Conservation (phyloP, 2,888 invertebrate species). For the Ectemnius lituratus region DNA sequence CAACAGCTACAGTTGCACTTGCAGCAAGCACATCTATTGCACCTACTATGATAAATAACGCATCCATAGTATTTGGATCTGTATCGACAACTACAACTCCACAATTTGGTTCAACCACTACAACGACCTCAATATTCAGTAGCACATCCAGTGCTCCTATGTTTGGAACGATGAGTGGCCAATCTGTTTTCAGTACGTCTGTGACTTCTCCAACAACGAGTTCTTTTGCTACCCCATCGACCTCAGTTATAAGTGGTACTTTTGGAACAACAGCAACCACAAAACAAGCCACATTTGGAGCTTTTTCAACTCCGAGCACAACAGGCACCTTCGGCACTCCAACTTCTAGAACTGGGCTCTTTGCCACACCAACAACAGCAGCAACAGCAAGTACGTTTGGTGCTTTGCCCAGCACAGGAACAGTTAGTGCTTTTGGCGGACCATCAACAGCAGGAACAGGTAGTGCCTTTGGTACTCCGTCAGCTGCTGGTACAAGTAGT, state of each 20-base stretch:
- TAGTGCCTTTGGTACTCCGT: constrained; percentile 8
- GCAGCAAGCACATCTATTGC: constrained; percentile 5
- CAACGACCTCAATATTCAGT: constrained; percentile 47
- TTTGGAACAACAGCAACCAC: no score
- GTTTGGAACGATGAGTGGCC: constrained; percentile 32
- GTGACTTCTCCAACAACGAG: no score
- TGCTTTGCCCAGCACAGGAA: constrained; percentile 4
- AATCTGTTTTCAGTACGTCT: constrained; percentile 6
- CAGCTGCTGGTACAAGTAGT: background rate
- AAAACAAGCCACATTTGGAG: background rate
- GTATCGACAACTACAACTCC: constrained; percentile 16
- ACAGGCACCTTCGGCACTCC: constrained; percentile 41
- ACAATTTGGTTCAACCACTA: constrained; percentile 49
- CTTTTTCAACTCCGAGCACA: constrained; percentile 13
- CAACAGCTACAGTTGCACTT: background rate
- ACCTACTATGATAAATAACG: background rate
- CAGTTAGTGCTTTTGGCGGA: constrained; percentile 42
- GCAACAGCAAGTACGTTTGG: background rate
- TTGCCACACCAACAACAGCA: constrained; percentile 7
- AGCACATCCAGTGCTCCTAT: constrained; percentile 26
- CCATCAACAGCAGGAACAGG: constrained; percentile 11
- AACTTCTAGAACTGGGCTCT: constrained; percentile 1
- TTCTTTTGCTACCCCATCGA: no score
- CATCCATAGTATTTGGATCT: constrained; percentile 41
- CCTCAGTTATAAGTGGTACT: no score